Base-by-base conservation (phyloP, 2,797 vertebrate species). In the Paratrypauchen microcephalus region DNA sequence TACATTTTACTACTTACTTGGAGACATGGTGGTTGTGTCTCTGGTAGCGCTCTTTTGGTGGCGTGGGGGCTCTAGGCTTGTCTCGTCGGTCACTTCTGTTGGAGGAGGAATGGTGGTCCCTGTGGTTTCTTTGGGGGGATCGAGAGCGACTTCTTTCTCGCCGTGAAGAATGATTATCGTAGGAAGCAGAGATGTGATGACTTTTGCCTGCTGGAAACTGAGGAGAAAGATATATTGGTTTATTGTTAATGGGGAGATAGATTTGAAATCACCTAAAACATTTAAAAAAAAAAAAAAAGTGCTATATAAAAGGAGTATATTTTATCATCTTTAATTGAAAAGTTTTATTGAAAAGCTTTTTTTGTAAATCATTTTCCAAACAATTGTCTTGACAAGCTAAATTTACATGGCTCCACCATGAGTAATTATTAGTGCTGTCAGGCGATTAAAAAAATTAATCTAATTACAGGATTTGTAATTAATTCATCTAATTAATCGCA, bases 151-250 rank as follows among this genome's bases (percentile, higher is more conserved):
- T 96, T 63, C 91, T 90, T 52, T 84, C 82, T 1, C 64, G 78
- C 2, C 41, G 83, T 65, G 75, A 85, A 13, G 88, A 85, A 26
- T 81, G 90, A 56, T 82, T 19, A 19, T 64, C 57, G 0, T 80
- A 61, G 26, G 71, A 30, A 26, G 73, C 78, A 6, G 91, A 87
- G 57, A 80, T 66, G 30, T 84, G 86, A 15, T 81, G 78, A 26
- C 82, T 87, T 81, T 82, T 82, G 0, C 86, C 73, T 7, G 84
- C 79, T 12, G 91, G 89, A 26, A 95, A 19, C 97, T 98, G 77
- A 5, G 54, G 24, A 5, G n/a, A 16, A 45, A 45, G 16, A 36
- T 12, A 21, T 11, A 7, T 32, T 19, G 1, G 18, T 19, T 59
- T 32, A 4, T 3, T 19, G 18, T 19, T 30, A 16, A 58, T 6